phyloP scores from a whole-genome alignment of 2,113 vertebrate species.

The Zosterops japonicus region DNA sequence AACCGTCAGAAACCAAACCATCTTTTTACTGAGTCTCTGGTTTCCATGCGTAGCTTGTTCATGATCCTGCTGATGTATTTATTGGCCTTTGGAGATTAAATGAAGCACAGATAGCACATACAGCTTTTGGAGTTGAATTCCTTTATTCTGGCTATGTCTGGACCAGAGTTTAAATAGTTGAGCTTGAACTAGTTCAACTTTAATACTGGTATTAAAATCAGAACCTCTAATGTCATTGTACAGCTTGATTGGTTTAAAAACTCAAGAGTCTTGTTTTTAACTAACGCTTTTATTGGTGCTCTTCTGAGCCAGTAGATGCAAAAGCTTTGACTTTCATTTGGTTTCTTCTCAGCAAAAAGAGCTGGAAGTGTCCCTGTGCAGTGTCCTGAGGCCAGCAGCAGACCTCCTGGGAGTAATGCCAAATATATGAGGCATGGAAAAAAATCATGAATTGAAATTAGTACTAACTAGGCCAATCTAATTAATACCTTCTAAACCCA shows the following conservation, averaged over 20 bases:
- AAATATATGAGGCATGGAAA: background rate
- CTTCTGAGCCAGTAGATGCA: background rate
- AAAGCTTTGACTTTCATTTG: background rate
- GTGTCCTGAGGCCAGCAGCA: background rate
- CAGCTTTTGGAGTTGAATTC: background rate
- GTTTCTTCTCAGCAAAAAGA: background rate
- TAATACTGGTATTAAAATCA: background rate
- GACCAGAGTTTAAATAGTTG: background rate
- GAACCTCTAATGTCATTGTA: background rate
- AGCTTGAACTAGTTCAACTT: background rate
- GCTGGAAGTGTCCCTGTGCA: background rate
- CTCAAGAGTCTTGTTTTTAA: background rate
- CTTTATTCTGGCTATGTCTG: background rate
- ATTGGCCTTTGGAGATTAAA: background rate
- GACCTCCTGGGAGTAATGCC: constrained; percentile 9
- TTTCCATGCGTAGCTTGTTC: background rate
- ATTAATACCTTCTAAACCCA: constrained; percentile 15
- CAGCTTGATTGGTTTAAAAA: background rate
- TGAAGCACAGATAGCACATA: background rate
- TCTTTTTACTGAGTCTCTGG: background rate
- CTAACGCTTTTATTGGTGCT: background rate
- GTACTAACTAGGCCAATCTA: constrained; percentile 20
- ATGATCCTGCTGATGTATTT: background rate
- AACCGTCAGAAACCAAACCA: background rate
- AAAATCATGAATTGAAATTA: constrained; percentile 3